A percentile compares a stretch with the other conserved stretches of the same genome.
These are phyloP conservation scores for Lonchura striata DNA, from an alignment of 2,113 vertebrate species.

Conservation along the genomic window DNA sequence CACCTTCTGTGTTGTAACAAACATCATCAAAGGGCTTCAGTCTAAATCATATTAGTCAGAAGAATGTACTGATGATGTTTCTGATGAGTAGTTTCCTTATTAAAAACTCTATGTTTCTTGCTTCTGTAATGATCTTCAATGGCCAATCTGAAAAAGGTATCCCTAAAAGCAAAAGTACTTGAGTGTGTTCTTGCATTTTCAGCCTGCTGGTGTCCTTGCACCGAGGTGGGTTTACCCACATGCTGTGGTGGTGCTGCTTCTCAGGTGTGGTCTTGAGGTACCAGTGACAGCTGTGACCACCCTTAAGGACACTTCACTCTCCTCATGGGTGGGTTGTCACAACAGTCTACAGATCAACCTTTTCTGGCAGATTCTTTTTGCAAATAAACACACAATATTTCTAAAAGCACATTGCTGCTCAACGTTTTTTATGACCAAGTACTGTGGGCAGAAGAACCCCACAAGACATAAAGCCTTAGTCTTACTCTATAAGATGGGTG, in stretches of 20 bases:
- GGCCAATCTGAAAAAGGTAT: background rate
- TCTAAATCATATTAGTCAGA: background rate
- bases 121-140: background rate
- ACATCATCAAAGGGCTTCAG: slow-evolving; percentile 57
- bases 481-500: background rate
- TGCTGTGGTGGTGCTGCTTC: background rate
- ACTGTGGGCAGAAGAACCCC: background rate
- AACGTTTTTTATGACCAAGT: background rate
- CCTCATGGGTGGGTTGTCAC: background rate
- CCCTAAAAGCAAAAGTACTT: background rate
- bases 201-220: background rate
- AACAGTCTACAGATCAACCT: background rate
- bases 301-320: background rate
- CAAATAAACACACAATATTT: background rate
- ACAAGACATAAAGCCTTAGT: background rate
- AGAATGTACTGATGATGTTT: background rate
- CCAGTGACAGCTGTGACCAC: fast-evolving
- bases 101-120: background rate
- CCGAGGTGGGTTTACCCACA: background rate
- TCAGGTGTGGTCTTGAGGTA: background rate
- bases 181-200: background rate
- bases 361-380: background rate
- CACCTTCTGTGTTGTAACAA: slow-evolving; percentile 53
- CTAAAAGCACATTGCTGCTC: background rate
- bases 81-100: background rate